Conservation (phyloP, 1,140 invertebrate species). For the Brachionus rotundiformis region DNA sequence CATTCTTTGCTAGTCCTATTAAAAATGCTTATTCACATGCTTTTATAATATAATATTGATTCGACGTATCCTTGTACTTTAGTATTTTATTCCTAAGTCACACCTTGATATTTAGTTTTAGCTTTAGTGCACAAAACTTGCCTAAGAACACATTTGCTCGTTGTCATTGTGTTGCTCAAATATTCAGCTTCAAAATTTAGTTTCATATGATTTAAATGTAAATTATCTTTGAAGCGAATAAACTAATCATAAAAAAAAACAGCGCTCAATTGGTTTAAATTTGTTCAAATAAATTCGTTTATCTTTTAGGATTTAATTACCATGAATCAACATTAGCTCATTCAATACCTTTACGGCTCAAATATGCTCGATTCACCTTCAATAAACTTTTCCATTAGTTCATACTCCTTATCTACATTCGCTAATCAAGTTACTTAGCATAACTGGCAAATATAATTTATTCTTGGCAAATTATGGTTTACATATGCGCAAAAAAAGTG, state of each 20-base stretch:
- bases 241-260: slow-evolving; percentile 1
- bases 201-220: slow-evolving; percentile 21
- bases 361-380: slow-evolving; percentile 11
- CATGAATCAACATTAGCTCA: neutral
- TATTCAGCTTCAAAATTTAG: neutral
- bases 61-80: neutral
- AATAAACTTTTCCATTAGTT: neutral
- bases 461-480: neutral
- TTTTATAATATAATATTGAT: neutral
- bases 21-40: slow-evolving; percentile 34
- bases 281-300: neutral
- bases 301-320: slow-evolving; percentile 16
- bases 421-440: slow-evolving; percentile 7
- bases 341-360: neutral
- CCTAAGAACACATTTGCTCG: neutral
- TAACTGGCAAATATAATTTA: neutral
- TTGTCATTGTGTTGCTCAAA: neutral
- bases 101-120: slow-evolving; percentile 37
- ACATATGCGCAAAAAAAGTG: neutral
- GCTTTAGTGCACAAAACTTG: neutral
- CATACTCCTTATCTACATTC: neutral
- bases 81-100: neutral
- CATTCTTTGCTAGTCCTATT: neutral
- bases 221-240: slow-evolving; percentile 19
- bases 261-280: neutral